A percentile compares a stretch with the other conserved stretches of the same genome.
phyloP scores from a whole-genome alignment of 1,140 invertebrate species.

The Brachystomella parvula region DNA sequence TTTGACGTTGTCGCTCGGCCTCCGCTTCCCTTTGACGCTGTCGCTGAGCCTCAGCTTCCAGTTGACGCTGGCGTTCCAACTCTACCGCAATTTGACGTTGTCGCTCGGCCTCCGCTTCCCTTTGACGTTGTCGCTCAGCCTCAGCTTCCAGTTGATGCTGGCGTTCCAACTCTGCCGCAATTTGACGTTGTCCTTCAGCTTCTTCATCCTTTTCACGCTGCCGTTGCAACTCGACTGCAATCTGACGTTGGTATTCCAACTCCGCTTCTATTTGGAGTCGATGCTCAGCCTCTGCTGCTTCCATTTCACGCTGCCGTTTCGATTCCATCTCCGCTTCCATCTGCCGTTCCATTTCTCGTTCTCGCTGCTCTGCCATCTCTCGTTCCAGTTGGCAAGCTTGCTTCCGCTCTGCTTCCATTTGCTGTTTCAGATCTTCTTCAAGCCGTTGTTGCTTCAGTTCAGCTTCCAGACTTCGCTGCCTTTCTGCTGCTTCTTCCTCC shows the following conservation, averaged over 20 bases:
- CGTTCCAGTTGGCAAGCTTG: not conserved
- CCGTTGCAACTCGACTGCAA: not conserved
- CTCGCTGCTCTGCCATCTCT: not conserved
- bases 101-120: not conserved
- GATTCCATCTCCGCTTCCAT: not conserved
- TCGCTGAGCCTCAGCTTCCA: too few species aligned
- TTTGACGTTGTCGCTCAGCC: not conserved
- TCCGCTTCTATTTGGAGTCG: not conserved
- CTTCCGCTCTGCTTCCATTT: too few species aligned
- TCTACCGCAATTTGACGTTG: too few species aligned
- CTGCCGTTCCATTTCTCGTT: not conserved
- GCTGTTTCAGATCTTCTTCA: not conserved
- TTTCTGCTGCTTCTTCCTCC: not conserved
- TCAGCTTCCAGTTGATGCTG: not conserved
- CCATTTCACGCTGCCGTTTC: not conserved
- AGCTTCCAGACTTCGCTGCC: not conserved
- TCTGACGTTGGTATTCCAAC: not conserved
- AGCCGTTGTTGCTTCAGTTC: not conserved
- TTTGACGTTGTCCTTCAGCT: not conserved
- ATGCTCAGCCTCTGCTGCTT: not conserved
- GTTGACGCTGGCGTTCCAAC: not conserved
- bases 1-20: too few species aligned
- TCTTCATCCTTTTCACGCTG: not conserved
- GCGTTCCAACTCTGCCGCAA: not conserved
- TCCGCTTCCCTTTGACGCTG: too few species aligned